Evolutionary conservation across 2,113 vertebrate species (phyloP).

Genomic region (Sprattus sprattus): DNA sequence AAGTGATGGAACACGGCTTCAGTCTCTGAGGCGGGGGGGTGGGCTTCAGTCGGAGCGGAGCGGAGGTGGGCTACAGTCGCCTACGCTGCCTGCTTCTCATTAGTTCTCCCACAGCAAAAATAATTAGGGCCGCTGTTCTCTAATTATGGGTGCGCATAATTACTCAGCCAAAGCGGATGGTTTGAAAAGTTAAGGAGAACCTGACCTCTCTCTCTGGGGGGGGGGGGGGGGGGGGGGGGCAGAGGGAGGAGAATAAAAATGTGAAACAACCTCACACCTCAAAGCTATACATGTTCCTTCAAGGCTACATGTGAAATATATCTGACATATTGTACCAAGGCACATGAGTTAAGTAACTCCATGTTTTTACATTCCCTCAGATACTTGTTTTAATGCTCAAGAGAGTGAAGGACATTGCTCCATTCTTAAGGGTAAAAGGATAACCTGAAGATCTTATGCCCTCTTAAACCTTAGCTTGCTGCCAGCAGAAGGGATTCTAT

Average conservation of each 20-base stretch:
- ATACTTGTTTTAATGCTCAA: neutral
- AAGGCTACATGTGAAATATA: neutral
- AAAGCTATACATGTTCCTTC: neutral
- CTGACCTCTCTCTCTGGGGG: slow-evolving; percentile 35
- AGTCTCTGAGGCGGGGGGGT: neutral
- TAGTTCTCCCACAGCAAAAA: slow-evolving; percentile 46
- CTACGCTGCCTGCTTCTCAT: slow-evolving; percentile 46
- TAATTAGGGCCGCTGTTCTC: slow-evolving; percentile 41
- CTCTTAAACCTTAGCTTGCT: neutral
- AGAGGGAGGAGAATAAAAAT: neutral
- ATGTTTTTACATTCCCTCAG: neutral
- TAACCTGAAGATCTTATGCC: neutral
- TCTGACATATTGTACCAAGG: neutral
- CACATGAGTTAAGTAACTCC: neutral
- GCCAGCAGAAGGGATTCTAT: neutral
- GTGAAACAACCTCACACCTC: neutral
- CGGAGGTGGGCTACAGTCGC: slow-evolving; percentile 38
- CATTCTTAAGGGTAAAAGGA: neutral
- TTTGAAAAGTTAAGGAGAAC: slow-evolving; percentile 30
- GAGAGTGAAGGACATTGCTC: neutral
- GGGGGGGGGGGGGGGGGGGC: neutral
- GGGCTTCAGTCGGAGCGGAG: neutral
- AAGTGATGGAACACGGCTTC: neutral
- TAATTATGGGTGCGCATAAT: slow-evolving; percentile 46
- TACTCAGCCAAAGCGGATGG: slow-evolving; percentile 36